Evolutionary conservation across 2,888 invertebrate genomes (phyloP).

Genomic region (Rhagophthalmus giganteus): DNA sequence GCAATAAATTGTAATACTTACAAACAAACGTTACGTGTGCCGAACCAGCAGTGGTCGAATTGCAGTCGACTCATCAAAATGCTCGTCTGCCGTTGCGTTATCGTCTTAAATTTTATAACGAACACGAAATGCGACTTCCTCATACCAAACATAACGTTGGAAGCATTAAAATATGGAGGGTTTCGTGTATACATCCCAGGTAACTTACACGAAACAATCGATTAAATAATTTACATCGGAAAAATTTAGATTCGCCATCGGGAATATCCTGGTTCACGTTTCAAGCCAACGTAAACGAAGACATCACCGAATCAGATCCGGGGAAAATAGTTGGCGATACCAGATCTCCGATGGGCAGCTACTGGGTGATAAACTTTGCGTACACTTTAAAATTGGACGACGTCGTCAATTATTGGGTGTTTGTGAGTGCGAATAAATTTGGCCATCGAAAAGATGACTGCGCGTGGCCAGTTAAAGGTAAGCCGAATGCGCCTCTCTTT

Average conservation of each 20-base stretch:
- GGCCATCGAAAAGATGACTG: conserved; percentile 56
- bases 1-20: too few relatives aligned
- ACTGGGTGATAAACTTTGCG: conserved; percentile 54
- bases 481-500: too few relatives aligned
- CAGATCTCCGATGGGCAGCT: conserved; percentile 51
- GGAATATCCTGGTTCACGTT: too few relatives aligned
- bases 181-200: conserved; percentile 60
- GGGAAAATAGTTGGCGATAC: conserved; percentile 62
- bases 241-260: too few relatives aligned
- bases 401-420: conserved; percentile 64
- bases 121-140: too few relatives aligned
- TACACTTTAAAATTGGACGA: conserved; percentile 58
- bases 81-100: too few relatives aligned
- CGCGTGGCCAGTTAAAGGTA: conserved; percentile 56
- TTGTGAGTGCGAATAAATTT: conserved; percentile 59
- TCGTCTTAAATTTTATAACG: too few relatives aligned
- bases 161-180: conserved; percentile 58
- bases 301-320: conserved; percentile 55
- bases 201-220: too few relatives aligned
- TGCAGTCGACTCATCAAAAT: too few relatives aligned
- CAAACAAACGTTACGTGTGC: too few relatives aligned
- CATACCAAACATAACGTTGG: too few relatives aligned
- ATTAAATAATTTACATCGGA: neutral
- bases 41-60: too few relatives aligned
- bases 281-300: conserved; percentile 65